These are phyloP conservation scores for Leptobrachium ailaonicum DNA, from an alignment of 2,113 vertebrate genomes.

Conservation along the genomic window DNA sequence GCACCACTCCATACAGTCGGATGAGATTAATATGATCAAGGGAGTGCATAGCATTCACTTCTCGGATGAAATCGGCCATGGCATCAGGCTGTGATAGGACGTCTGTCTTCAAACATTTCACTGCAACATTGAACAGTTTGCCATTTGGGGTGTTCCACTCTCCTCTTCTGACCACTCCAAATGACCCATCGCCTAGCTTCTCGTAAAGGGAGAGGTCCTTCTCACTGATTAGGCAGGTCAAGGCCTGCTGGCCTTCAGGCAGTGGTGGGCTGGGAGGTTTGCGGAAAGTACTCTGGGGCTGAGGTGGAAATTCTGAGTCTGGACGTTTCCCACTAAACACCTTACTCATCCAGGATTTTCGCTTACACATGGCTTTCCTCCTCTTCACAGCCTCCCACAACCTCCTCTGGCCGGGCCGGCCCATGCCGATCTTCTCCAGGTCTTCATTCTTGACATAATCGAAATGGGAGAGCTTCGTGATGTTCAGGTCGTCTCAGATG, in stretches of 20 bases:
- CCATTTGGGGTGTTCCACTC: constrained; percentile 86
- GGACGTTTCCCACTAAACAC: constrained; percentile 92
- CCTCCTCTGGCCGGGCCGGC: constrained; percentile 90
- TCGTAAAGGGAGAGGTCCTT: constrained; percentile 87
- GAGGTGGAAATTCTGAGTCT: constrained; percentile 79
- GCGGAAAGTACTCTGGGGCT: constrained; percentile 81
- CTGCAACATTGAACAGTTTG: constrained; percentile 88
- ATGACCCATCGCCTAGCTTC: constrained; percentile 92
- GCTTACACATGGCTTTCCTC: constrained; percentile 90
- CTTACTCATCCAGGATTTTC: constrained; percentile 99
- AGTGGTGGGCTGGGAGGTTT: constrained; percentile 76
- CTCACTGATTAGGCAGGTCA: constrained; percentile 93
- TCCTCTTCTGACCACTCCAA: constrained; percentile 88
- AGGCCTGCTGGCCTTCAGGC: constrained; percentile 67
- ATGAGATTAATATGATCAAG: constrained; percentile 95
- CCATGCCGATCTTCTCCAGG: constrained; percentile 98
- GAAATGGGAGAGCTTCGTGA: constrained; percentile 95
- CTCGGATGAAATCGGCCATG: constrained; percentile 92
- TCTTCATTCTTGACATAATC: constrained; percentile 98
- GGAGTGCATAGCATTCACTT: constrained; percentile 96
- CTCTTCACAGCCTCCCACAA: constrained; percentile 95
- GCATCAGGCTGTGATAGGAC: constrained; percentile 91
- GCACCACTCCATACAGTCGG: constrained; percentile 91
- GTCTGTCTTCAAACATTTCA: constrained; percentile 95
- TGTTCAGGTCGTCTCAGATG: constrained; percentile 92